Evolutionary conservation across 2,888 invertebrate genomes (phyloP), one percentile per base, ranked within the genome.

Genomic region (Alloscopus bannaensis): DNA sequence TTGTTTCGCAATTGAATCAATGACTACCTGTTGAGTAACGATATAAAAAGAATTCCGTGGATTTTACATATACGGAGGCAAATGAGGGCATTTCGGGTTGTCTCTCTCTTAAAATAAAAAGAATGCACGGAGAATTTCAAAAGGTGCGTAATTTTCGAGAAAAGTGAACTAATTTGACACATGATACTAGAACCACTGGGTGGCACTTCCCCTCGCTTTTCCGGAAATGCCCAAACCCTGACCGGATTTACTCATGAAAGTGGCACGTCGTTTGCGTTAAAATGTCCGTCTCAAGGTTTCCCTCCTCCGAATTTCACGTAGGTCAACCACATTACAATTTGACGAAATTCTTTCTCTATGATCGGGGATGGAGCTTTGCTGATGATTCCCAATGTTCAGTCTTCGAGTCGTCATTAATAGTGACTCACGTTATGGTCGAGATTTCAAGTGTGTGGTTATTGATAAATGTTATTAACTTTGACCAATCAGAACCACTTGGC

Each of bases 201-300:
- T 2, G 81, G 79, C 16, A 78, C 83, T 3, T 42, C 81, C 8
- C 86, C 86, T 11, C 69, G 84, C n/a, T 77, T 84, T 60, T 62
- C 84, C 24, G 80, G 75, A 60, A 75, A 76, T 57, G 68, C 81
- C 16, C 81, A 78, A 28, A 68, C 72, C 18, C 42, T 73, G 65
- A 52, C 66, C 8, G 81, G 81, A n/a, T 77, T 81, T 78, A 47
- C 78, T 6, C 81, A 77, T 40, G 62, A 40, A 26, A 73, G 72
- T 55, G 77, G 72, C 2, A 66, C 31, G 18, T 68, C 73, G 28
- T 64, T 81, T 59, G 91, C 91, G 85, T 88, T 94, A 87, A 90
- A 92, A 86, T 94, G 93, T 88, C 92, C 92, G 68, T 93, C 93
- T 84, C 93, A 94, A 90, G 93, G 92, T 86, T 93, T 91, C 88